phyloP scores from a whole-genome alignment of 2,113 vertebrate species.

The Bucco capensis region DNA sequence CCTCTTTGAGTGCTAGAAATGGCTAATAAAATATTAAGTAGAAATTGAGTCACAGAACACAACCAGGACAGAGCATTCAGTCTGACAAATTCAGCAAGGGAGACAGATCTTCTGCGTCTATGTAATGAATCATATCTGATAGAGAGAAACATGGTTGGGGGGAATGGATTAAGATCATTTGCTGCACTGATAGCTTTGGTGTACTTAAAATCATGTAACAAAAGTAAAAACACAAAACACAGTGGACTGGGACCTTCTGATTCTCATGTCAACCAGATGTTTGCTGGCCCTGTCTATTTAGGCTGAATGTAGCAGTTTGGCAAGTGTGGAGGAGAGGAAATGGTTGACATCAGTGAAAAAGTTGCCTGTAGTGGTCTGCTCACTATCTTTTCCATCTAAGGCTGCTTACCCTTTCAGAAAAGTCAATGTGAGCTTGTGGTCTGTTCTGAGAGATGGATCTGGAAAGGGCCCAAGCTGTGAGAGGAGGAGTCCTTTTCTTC shows the following conservation, averaged over 20 bases:
- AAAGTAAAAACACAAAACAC: background rate
- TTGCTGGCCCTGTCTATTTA: conserved; percentile 24
- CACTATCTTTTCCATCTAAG: conserved; percentile 5
- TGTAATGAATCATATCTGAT: background rate
- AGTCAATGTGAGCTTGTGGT: background rate
- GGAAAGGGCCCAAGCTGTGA: background rate
- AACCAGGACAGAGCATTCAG: background rate
- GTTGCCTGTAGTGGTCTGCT: background rate
- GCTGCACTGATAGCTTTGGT: background rate
- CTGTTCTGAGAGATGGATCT: background rate
- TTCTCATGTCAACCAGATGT: conserved; percentile 33
- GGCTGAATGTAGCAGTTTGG: background rate
- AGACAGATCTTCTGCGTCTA: background rate
- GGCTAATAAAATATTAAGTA: background rate
- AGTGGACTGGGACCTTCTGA: background rate
- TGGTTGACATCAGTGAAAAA: conserved; percentile 30
- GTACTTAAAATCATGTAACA: background rate
- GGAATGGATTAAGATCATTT: background rate
- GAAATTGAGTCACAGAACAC: background rate
- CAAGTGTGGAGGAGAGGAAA: conserved; percentile 12
- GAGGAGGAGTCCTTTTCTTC: background rate
- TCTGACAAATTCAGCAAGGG: background rate
- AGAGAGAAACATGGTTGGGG: background rate
- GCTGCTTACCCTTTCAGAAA: background rate
- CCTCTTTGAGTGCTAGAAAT: background rate